A percentile compares a stretch with the other conserved stretches of the same genome.
phyloP scores from a whole-genome alignment of 2,797 vertebrate genomes.

The Notolepis coatsorum region DNA sequence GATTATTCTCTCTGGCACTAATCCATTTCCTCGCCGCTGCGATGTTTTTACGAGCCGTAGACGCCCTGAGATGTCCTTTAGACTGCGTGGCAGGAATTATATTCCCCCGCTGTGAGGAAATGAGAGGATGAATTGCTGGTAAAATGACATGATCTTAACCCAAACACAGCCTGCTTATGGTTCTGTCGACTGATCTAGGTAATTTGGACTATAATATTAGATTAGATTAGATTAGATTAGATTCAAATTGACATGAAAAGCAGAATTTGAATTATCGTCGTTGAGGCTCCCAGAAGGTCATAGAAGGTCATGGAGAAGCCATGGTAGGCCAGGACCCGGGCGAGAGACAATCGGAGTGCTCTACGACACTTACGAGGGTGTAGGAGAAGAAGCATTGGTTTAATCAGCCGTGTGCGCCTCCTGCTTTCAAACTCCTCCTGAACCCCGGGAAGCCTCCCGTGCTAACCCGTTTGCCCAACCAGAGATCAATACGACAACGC shows the following conservation, averaged over 20 bases:
- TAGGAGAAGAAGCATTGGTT: constrained; percentile 27
- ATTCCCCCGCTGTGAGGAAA: constrained; percentile 24
- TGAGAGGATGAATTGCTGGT: constrained; percentile 20
- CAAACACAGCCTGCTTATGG: constrained; percentile 12
- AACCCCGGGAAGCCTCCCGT: constrained; percentile 14
- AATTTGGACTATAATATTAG: no score
- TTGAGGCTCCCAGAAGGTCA: no score
- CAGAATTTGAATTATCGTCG: no score
- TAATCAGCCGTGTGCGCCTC: constrained; percentile 32
- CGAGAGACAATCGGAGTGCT: no score
- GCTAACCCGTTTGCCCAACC: constrained; percentile 26
- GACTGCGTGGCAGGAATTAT: constrained; percentile 18
- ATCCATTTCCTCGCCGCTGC: constrained; percentile 32
- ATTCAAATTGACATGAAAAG: no score
- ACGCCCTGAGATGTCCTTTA: constrained; percentile 26
- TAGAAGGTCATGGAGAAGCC: no score
- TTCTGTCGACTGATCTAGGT: no score
- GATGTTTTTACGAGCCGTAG: not conserved
- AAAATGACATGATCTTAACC: constrained; percentile 5
- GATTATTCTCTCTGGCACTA: constrained; percentile 11
- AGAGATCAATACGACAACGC: constrained; percentile 17
- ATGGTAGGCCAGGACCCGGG: no score
- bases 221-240: no score
- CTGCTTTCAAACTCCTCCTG: no score
- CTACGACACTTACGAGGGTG: no score